phyloP scores from a whole-genome alignment of 2,888 invertebrate genomes.

The Syrphus vitripennis region DNA sequence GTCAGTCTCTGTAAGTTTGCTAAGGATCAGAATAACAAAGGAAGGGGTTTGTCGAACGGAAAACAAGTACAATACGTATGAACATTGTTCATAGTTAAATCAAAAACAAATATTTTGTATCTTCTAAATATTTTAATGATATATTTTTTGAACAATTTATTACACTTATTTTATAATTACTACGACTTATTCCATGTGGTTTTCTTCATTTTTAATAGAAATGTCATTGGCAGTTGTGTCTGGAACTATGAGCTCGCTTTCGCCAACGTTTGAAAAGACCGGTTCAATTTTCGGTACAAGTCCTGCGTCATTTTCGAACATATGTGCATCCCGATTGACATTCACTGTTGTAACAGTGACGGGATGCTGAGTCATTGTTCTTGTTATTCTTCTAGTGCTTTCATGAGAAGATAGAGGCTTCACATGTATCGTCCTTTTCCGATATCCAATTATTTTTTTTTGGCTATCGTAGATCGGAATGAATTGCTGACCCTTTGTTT shows the following conservation, averaged over 20 bases:
- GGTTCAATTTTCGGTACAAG: slow-evolving; percentile 45
- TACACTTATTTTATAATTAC: background rate
- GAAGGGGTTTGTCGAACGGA: too few relatives aligned
- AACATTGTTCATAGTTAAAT: too few relatives aligned
- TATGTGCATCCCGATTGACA: background rate
- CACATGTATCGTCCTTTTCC: slow-evolving; percentile 40
- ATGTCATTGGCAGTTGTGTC: slow-evolving; percentile 10
- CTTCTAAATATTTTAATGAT: background rate
- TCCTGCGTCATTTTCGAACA: background rate
- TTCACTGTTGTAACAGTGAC: background rate
- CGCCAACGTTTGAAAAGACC: background rate
- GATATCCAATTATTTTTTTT: slow-evolving; percentile 59
- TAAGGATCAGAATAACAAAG: too few relatives aligned
- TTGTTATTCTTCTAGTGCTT: background rate
- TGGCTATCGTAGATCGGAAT: slow-evolving; percentile 64
- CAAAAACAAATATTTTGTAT: too few relatives aligned
- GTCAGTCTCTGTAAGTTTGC: too few relatives aligned
- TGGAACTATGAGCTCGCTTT: slow-evolving; percentile 49
- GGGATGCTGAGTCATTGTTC: background rate
- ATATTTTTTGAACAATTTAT: background rate
- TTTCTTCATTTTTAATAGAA: slow-evolving; percentile 38
- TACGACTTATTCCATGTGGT: background rate
- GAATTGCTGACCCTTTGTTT: slow-evolving; percentile 35
- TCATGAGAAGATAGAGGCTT: background rate
- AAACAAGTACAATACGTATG: background rate